Conservation (phyloP, 2,797 vertebrate genomes). For the Anabas testudineus region DNA sequence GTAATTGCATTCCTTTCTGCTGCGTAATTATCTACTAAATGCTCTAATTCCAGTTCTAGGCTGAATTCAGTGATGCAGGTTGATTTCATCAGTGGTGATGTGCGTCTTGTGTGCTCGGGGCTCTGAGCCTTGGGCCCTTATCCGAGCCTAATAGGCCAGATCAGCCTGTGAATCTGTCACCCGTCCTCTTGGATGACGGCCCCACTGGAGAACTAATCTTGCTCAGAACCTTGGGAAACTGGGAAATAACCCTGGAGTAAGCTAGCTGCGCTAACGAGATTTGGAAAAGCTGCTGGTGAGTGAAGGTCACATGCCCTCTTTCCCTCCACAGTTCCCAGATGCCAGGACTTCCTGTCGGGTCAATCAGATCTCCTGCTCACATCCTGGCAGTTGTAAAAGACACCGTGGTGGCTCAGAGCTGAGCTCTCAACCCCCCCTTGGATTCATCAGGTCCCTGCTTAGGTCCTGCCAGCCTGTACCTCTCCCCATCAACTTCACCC, state of each 20-base stretch:
- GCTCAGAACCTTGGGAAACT: conserved; percentile 80
- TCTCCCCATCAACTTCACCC: conserved; percentile 13
- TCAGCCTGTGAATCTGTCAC: conserved; percentile 88
- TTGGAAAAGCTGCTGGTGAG: conserved; percentile 82
- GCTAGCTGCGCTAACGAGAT: conserved; percentile 83
- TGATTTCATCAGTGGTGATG: conserved; percentile 78
- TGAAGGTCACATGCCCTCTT: conserved; percentile 86
- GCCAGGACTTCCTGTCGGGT: conserved; percentile 69
- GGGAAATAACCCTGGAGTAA: conserved; percentile 77
- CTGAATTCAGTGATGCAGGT: conserved; percentile 71
- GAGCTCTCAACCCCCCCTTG: conserved; percentile 3
- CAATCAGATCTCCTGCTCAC: conserved; percentile 56
- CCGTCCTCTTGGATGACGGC: conserved; percentile 74
- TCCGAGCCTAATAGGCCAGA: conserved; percentile 84
- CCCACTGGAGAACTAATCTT: conserved; percentile 75
- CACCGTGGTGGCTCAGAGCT: conserved; percentile 45
- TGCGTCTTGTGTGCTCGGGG: conserved; percentile 56
- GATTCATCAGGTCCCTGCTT: conserved; percentile 12
- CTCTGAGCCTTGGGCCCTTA: conserved; percentile 77
- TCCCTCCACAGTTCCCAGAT: conserved; percentile 78
- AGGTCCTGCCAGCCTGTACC: conserved; percentile 43
- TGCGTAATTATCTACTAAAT: conserved; percentile 30
- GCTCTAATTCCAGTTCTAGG: conserved; percentile 46
- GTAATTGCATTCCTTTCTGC: conserved; percentile 42
- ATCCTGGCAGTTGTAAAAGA: conserved; percentile 61